These are phyloP conservation scores for Eumaeus atala DNA, from an alignment of 1,140 invertebrate genomes.

Conservation along the genomic window DNA sequence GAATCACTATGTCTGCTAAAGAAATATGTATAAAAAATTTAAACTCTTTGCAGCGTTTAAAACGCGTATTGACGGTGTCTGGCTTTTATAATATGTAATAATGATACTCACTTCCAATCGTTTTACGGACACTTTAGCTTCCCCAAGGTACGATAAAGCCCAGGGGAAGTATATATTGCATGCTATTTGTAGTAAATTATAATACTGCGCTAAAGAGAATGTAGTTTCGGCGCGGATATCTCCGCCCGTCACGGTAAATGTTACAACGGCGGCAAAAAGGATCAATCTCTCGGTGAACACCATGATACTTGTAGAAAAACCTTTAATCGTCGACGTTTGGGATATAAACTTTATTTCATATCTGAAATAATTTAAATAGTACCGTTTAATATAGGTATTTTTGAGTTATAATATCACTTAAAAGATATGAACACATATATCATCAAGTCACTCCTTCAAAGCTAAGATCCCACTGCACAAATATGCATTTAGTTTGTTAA, in stretches of 20 bases:
- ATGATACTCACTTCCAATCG: slow-evolving; percentile 73
- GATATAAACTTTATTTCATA: slow-evolving; percentile 80
- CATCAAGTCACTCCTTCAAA: too few relatives aligned
- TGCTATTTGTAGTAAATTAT: slow-evolving; percentile 81
- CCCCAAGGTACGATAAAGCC: slow-evolving; percentile 75
- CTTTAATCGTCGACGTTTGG: slow-evolving; percentile 81
- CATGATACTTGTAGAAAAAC: slow-evolving; percentile 79
- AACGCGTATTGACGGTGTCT: too few relatives aligned
- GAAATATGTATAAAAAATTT: too few relatives aligned
- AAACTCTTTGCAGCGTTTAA: too few relatives aligned
- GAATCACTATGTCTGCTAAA: too few relatives aligned
- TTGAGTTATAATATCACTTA: too few relatives aligned
- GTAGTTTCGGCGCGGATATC: slow-evolving; percentile 79
- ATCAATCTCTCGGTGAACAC: slow-evolving; percentile 83
- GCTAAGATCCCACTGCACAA: too few relatives aligned
- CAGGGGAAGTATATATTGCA: slow-evolving; percentile 84
- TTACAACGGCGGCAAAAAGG: slow-evolving; percentile 81
- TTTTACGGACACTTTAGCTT: slow-evolving; percentile 78
- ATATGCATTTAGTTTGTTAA: too few relatives aligned
- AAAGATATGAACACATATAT: too few relatives aligned
- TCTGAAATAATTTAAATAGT: slow-evolving; percentile 17
- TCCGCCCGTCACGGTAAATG: slow-evolving; percentile 79
- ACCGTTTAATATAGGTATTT: too few relatives aligned
- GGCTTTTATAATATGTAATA: too few relatives aligned
- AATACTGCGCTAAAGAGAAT: slow-evolving; percentile 84